Percentiles rank a stretch among this genome's conserved stretches.
phyloP scores from a whole-genome alignment of 1,140 invertebrate genomes.

The Antheraea mylitta region DNA sequence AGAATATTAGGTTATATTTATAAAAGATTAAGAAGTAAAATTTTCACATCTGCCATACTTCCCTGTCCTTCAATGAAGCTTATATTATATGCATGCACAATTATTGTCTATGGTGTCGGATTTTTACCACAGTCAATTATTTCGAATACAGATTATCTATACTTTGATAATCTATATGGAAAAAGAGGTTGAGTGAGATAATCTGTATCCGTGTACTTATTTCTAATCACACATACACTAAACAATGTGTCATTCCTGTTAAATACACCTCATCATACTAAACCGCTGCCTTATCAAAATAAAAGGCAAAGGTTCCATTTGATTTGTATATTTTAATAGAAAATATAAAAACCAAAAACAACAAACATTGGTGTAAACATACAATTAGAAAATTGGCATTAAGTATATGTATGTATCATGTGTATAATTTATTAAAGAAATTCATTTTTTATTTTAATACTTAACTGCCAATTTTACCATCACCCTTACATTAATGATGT shows the following conservation, averaged over 20 bases:
- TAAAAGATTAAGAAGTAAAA: conserved; percentile 2
- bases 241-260: conserved; percentile 45
- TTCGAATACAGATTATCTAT: conserved; percentile 31
- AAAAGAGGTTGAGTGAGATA: neutral
- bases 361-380: conserved; percentile 30
- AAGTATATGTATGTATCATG: neutral
- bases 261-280: conserved; percentile 18
- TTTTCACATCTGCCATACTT: conserved; percentile 51
- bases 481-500: conserved; percentile 39
- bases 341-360: conserved; percentile 4
- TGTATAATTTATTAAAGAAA: conserved; percentile 18
- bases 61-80: conserved; percentile 67
- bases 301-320: neutral
- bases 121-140: conserved; percentile 34
- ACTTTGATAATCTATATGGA: neutral
- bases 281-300: neutral
- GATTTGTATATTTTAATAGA: neutral
- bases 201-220: conserved; percentile 45
- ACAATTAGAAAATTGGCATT: conserved; percentile 35
- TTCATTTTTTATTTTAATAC: neutral
- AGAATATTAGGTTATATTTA: neutral
- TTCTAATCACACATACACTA: conserved; percentile 55
- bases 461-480: conserved; percentile 34
- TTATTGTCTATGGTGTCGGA: conserved; percentile 26
- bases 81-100: conserved; percentile 53